A percentile compares a stretch with the other conserved stretches of the same genome.
Evolutionary conservation across 2,797 vertebrate species (phyloP).

Genomic region (Urocyon cinereoargenteus): DNA sequence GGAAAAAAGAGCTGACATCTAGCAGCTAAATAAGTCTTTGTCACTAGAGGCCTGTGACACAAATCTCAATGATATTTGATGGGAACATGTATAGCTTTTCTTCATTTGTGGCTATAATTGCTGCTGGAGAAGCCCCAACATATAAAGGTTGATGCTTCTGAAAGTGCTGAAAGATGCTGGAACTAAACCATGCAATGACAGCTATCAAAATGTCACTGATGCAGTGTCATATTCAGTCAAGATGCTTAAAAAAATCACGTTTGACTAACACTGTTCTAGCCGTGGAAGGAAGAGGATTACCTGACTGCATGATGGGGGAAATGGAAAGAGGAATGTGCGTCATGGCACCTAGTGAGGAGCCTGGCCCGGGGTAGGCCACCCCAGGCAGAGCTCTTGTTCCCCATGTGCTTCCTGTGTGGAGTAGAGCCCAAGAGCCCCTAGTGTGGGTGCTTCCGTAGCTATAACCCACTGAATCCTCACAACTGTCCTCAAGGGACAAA

Average conservation of each 20-base stretch:
- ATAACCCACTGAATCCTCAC: background rate
- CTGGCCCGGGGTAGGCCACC: fast-evolving
- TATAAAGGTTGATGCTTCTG: constrained; percentile 84
- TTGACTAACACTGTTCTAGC: constrained; percentile 35
- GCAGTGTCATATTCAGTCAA: constrained; percentile 82
- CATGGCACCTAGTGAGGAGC: background rate
- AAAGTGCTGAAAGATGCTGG: constrained; percentile 85
- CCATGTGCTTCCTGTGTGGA: fast-evolving
- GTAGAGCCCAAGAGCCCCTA: background rate
- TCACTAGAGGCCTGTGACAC: constrained; percentile 79
- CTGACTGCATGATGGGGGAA: background rate
- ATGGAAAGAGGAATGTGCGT: background rate
- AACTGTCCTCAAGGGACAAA: background rate
- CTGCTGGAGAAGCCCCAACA: constrained; percentile 84
- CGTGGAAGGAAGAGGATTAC: constrained; percentile 4
- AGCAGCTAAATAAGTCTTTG: constrained; percentile 73
- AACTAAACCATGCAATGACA: constrained; percentile 83
- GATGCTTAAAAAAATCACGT: constrained; percentile 77
- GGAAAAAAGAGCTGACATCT: constrained; percentile 67
- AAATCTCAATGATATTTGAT: constrained; percentile 79
- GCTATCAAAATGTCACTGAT: constrained; percentile 84
- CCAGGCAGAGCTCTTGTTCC: background rate
- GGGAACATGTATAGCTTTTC: constrained; percentile 77
- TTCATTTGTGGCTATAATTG: constrained; percentile 82
- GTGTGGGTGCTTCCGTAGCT: background rate